phyloP scores from a whole-genome alignment of 2,888 invertebrate species.

The Chironomus riparius region DNA sequence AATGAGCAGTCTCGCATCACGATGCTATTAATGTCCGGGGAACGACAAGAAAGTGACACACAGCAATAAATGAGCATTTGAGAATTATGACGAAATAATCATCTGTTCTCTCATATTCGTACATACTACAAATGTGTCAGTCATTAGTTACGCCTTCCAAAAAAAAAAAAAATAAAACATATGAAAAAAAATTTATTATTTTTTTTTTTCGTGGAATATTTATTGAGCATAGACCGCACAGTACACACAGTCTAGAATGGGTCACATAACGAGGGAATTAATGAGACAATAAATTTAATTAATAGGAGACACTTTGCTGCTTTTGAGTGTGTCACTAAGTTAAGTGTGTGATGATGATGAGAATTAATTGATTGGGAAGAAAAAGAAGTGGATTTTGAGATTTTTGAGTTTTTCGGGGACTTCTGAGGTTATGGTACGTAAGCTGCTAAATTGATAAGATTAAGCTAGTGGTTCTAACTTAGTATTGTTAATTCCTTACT shows the following conservation, averaged over 20 bases:
- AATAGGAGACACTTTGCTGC: background rate
- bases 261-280: background rate
- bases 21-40: background rate
- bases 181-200: too few relatives aligned
- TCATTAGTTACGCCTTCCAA: background rate
- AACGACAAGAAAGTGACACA: background rate
- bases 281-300: background rate
- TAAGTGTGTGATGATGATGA: too few relatives aligned
- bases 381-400: too few relatives aligned
- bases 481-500: too few relatives aligned
- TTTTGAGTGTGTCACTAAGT: too few relatives aligned
- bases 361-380: too few relatives aligned
- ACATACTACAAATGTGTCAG: background rate
- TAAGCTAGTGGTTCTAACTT: too few relatives aligned
- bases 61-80: background rate
- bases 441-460: too few relatives aligned
- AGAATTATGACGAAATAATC: constrained; percentile 5
- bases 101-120: background rate
- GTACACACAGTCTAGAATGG: background rate
- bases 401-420: too few relatives aligned
- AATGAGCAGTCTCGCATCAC: too few relatives aligned
- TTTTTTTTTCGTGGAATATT: background rate
- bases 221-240: background rate
- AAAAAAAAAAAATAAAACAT: background rate
- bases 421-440: too few relatives aligned